phyloP scores from a whole-genome alignment of 2,797 vertebrate species.

The Heteromormyrus szaboi region DNA sequence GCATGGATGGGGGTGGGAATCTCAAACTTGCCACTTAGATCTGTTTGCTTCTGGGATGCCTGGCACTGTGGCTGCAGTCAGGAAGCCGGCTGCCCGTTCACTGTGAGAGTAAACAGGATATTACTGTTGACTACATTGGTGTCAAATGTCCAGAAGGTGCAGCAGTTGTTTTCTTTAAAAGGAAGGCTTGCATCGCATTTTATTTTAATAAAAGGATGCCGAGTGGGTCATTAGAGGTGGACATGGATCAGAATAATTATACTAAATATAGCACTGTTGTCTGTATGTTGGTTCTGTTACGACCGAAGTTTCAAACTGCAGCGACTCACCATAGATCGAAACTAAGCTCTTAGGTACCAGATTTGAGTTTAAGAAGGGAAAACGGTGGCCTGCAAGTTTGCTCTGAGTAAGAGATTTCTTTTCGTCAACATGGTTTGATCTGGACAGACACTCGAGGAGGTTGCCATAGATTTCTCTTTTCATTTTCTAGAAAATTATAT shows the following conservation, averaged over 20 bases:
- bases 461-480: slow-evolving; percentile 4
- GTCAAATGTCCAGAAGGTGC: slow-evolving; percentile 35
- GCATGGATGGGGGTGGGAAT: slow-evolving; percentile 45
- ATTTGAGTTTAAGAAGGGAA: neutral
- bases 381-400: slow-evolving; percentile 21
- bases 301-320: neutral
- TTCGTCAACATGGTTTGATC: slow-evolving; percentile 32
- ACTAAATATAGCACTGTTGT: neutral
- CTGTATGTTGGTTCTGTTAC: neutral
- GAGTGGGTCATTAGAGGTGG: neutral
- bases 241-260: neutral
- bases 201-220: slow-evolving; percentile 35
- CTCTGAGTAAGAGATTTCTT: slow-evolving; percentile 35
- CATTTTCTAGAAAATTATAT: neutral
- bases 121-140: slow-evolving; percentile 32
- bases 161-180: slow-evolving; percentile 30
- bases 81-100: slow-evolving; percentile 36
- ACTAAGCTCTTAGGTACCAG: neutral
- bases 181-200: slow-evolving; percentile 34
- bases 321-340: neutral
- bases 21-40: slow-evolving; percentile 40
- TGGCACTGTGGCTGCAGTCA: slow-evolving; percentile 37
- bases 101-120: slow-evolving; percentile 33
- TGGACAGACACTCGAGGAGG: slow-evolving; percentile 21
- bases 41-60: slow-evolving; percentile 45